Evolutionary conservation across 2,113 vertebrate genomes (phyloP), one percentile per base, ranked within the genome.

Genomic region (Salvelinus sp.): DNA sequence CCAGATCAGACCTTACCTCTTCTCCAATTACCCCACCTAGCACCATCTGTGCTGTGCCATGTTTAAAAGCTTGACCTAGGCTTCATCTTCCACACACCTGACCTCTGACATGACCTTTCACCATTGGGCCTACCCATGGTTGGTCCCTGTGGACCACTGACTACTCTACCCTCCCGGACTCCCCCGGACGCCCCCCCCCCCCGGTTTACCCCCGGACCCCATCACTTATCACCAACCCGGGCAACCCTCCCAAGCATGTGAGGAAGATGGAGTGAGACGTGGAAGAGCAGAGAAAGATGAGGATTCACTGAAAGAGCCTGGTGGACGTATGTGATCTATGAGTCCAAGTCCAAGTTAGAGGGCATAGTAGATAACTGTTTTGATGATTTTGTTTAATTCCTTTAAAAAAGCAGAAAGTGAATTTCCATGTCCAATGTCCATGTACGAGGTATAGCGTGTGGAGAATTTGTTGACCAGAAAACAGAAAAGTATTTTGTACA

Each of bases 31-130:
- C 73, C 79, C 79, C 65, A 76, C 6, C 50, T 25, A 33, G 78
- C 64, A 12, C 87, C 88, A 91, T 88, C 87, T 88, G 84, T 80
- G 80, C 81, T 86, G 86, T 72, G 75, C 60, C 79, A 87, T 79
- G 76, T 83, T 13, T 1, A 83, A 79, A 70, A 84, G 84, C 75
- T 84, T 70, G 23, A 79, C 50, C 58, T 66, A 66, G 70, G 72
- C 85, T 90, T 90, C 88, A 88, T 90, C 87, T 86, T 83, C 69
- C 70, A 84, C 74, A 82, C 71, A 50, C 60, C 58, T 87, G 88
- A 89, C 88, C 86, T 83, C 76, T 83, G 84, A 87, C 86, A 76
- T 88, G 87, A 69, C 82, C 89, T 85, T 70, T 80, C 83, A 87
- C 87, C 80, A 75, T 18, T 9, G 13, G 64, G 62, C 69, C 70